A percentile compares a stretch with the other conserved stretches of the same genome.
phyloP scores from a whole-genome alignment of 1,140 invertebrate species.

The Sinella curviseta region DNA sequence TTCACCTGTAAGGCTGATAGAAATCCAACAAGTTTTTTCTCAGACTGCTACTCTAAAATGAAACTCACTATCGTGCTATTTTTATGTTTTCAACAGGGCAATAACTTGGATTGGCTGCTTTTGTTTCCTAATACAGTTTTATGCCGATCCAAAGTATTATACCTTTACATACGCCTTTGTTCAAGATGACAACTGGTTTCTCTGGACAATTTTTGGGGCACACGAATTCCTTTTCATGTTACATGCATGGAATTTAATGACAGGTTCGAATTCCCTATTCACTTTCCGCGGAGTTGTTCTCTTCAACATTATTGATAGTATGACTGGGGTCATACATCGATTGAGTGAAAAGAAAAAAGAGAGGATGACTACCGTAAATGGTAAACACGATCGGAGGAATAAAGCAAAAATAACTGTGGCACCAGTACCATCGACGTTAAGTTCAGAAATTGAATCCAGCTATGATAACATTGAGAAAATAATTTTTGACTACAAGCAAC shows the following conservation, averaged over 20 bases:
- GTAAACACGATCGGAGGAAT: neutral
- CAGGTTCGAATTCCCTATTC: neutral
- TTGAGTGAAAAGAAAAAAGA: no score
- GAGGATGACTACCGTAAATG: no score
- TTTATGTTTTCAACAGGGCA: neutral
- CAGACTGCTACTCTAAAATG: neutral
- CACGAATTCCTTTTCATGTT: constrained; percentile 11
- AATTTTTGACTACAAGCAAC: constrained; percentile 3
- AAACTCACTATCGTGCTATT: neutral
- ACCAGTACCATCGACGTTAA: no score
- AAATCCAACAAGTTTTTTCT: no score
- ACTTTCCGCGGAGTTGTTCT: constrained; percentile 21
- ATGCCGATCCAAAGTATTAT: constrained; percentile 6
- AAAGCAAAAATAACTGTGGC: no score
- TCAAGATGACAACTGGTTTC: neutral
- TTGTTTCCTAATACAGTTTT: neutral
- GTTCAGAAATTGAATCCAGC: neutral
- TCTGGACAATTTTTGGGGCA: neutral
- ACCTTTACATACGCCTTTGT: neutral
- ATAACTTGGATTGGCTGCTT: neutral
- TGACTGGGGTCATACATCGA: no score
- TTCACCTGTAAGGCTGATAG: neutral
- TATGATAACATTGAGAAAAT: neutral
- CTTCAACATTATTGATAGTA: no score
- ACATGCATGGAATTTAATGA: constrained; percentile 29